A percentile compares a stretch with the other conserved stretches of the same genome.
Evolutionary conservation across 2,888 invertebrate species (phyloP).

Genomic region (Tridacna gigas): DNA sequence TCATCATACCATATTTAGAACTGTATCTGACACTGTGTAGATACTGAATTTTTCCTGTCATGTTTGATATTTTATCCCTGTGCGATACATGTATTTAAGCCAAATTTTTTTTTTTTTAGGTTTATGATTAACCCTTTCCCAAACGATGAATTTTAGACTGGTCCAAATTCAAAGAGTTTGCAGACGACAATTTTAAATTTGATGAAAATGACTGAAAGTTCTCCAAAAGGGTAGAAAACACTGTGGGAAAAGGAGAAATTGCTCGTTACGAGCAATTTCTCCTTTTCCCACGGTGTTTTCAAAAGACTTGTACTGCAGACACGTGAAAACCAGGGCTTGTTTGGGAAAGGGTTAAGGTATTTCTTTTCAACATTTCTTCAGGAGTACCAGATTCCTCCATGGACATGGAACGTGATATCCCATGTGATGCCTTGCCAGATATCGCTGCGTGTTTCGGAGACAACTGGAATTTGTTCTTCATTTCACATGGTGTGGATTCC

Average conservation of each 20-base stretch:
- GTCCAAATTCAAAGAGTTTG: not conserved
- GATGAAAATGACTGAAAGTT: not conserved
- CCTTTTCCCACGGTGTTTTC: not conserved
- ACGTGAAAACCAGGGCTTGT: not conserved
- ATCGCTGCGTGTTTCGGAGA: not conserved
- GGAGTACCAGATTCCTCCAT: not conserved
- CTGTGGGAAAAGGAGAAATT: not conserved
- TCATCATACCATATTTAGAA: too few species aligned
- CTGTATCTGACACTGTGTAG: too few species aligned
- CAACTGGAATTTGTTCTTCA: constrained; percentile 7
- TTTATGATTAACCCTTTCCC: too few species aligned
- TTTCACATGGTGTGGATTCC: not conserved
- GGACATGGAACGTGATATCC: not conserved
- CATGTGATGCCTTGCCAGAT: not conserved
- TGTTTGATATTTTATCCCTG: too few species aligned
- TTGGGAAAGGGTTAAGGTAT: not conserved
- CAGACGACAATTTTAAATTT: not conserved
- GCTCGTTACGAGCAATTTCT: not conserved
- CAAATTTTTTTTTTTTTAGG: too few species aligned
- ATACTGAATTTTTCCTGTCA: too few species aligned
- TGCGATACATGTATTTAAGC: too few species aligned
- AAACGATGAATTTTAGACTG: too few species aligned
- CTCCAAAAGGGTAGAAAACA: not conserved
- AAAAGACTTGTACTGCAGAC: not conserved
- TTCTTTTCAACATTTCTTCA: not conserved